phyloP scores from a whole-genome alignment of 2,113 vertebrate genomes.

The Pardalotus punctatus region DNA sequence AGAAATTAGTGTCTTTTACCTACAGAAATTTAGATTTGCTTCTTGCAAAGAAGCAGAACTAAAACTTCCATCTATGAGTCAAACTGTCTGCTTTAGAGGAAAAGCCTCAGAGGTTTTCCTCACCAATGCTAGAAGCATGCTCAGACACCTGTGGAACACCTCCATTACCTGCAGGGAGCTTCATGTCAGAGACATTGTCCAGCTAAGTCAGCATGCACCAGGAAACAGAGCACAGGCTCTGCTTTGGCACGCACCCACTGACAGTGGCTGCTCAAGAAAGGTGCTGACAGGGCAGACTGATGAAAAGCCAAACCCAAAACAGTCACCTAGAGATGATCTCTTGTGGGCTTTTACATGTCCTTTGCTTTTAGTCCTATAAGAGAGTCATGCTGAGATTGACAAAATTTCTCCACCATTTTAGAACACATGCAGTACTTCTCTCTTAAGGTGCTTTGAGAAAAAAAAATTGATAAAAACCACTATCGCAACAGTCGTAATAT shows the following conservation, averaged over 20 bases:
- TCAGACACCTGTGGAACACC: neutral
- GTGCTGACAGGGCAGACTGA: conserved; percentile 15
- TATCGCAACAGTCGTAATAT: neutral
- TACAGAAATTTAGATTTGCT: neutral
- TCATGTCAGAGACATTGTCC: neutral
- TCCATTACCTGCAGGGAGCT: neutral
- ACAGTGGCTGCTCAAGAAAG: neutral
- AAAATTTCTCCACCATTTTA: neutral
- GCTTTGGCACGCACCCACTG: neutral
- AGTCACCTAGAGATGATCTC: neutral
- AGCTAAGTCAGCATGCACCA: neutral
- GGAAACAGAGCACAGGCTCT: neutral
- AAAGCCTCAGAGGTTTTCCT: neutral
- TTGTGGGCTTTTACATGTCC: neutral
- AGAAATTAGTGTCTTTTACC: neutral
- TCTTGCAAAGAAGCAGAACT: neutral
- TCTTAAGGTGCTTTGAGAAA: neutral
- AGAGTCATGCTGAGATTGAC: neutral
- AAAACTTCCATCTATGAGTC: neutral
- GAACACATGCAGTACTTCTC: accelerated
- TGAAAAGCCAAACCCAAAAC: neutral
- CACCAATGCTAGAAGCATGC: accelerated
- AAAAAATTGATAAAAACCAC: accelerated
- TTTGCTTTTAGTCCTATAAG: neutral
- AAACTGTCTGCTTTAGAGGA: neutral